Evolutionary conservation across 2,797 vertebrate genomes (phyloP), one percentile per base, ranked within the genome.

Genomic region (Melanogrammus aeglefinus): DNA sequence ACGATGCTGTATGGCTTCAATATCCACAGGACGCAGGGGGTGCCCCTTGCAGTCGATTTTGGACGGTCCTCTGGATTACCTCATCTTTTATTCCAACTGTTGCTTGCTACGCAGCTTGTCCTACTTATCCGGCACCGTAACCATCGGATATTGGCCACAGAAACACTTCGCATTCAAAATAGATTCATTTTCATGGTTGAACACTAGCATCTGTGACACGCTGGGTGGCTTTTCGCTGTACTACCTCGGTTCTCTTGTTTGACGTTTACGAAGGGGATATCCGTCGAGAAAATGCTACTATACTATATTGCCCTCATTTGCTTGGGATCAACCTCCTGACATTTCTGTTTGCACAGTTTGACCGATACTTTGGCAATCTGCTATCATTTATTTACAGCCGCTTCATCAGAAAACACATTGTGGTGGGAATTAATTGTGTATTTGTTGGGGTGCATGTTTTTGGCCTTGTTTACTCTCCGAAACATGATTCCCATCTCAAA

Each of bases 181-280:
- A 86, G 92, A 27, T 92, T 92, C 10, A 79, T 93, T 47, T 94
- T 92, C 51, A 92, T 93, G 89, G 70, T n/a, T 92, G 36, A 94
- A 92, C 85, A 93, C 92, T 21, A 91, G 91, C 84, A 82, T 84
- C 0, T 84, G 72, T 33, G 84, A 87, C 16, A 82, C 81, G 0
- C 0, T 83, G 6, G 41, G 39, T 0, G 84, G 86, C 6, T 69
- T 84, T 16, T 76, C 78, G 0, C 74, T 83, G 36, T 87, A 75
- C 27, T 87, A 86, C 14, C 75, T 74, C 0, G 81, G 78, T 6
- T 66, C n/a, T n/a, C n/a, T n/a, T 86, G 0, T 86, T 86, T 21
- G 84, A 87, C 41, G 86, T 87, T 4, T 82, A 78, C 1, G 84
- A 87, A 16, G 89, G n/a, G n/a, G 88, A 0, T 88, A 82, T 27